Evolutionary conservation across 2,888 invertebrate genomes (phyloP).

Genomic region (Caenorhabditis imperialis): DNA sequence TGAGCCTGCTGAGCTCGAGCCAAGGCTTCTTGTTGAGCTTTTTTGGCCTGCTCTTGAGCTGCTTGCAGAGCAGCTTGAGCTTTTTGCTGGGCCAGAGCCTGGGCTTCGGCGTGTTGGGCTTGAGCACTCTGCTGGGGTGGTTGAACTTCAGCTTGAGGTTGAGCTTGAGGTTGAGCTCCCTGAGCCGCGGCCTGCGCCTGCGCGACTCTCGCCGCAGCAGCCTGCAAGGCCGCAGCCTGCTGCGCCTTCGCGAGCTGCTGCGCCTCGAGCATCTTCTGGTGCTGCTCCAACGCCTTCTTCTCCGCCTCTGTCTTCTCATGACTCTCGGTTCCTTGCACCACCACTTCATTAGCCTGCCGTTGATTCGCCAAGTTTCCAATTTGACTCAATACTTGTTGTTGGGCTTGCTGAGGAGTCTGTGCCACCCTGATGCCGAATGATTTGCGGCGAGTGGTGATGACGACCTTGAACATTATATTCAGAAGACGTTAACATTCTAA

Average conservation of each 20-base stretch:
- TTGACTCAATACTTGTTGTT: slow-evolving; percentile 57
- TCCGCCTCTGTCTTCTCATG: slow-evolving; percentile 59
- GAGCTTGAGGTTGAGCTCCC: slow-evolving; percentile 33
- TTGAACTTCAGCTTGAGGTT: slow-evolving; percentile 35
- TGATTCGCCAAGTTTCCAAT: slow-evolving; percentile 58
- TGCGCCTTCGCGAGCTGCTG: slow-evolving; percentile 61
- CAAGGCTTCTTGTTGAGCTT: slow-evolving; percentile 16
- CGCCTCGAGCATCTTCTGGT: slow-evolving; percentile 56
- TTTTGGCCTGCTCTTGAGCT: slow-evolving; percentile 48
- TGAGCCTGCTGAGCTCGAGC: slow-evolving; percentile 32
- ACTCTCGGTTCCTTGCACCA: slow-evolving; percentile 31
- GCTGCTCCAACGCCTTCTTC: slow-evolving; percentile 58
- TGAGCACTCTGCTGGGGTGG: slow-evolving; percentile 15
- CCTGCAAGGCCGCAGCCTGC: slow-evolving; percentile 64
- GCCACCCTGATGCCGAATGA: slow-evolving; percentile 57
- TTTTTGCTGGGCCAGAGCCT: slow-evolving; percentile 21
- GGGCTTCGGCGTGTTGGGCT: slow-evolving; percentile 20
- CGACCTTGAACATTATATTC: slow-evolving; percentile 23
- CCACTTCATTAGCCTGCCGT: slow-evolving; percentile 58
- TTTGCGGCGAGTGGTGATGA: slow-evolving; percentile 30
- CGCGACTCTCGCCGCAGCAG: slow-evolving; percentile 60
- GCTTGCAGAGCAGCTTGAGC: slow-evolving; percentile 33
- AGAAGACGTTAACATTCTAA: not conserved
- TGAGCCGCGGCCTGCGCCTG: slow-evolving; percentile 42
- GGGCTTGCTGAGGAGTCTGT: slow-evolving; percentile 56